Base-by-base conservation (phyloP, 1,140 invertebrate species). In the Sogatella furcifera region DNA sequence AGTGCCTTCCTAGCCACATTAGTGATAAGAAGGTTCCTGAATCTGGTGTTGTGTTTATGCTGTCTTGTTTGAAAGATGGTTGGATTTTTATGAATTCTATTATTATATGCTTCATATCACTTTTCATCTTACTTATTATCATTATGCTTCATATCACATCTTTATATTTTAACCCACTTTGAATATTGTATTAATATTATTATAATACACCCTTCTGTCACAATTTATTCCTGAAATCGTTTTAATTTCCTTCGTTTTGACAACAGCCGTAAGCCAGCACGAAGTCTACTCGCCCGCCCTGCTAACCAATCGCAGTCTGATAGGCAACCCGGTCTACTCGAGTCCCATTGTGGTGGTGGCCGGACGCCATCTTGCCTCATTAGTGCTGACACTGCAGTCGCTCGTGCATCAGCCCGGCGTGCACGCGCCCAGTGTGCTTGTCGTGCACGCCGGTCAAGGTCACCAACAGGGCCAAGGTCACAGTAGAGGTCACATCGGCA, bases 351-450 rank as follows among this genome's bases (percentile, higher is more conserved):
- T 78, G 41, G 70, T 80, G 9, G 68, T 80, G 19, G 73, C 72
- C 62, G 72, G 74, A 22, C 53, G 70, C 41, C 71, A 73, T 41
- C 70, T 73, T 41, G 70, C 73, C 52, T 71, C 71, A 41, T 63
- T 78, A 17, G 70, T 73, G 9, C 68, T 77, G 55, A 76, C 76
- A 38, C 62, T 80, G 28, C 74, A 79, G 66, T 77, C 77, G 11
- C 60, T 78, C 15, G 66, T 78, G 28, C 72, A 76, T 66, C 77
- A 78, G 60, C 76, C 78, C 21, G 78, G 78, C 14, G 69, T 80
- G 15, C 71, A 75, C 31, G 69, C 71, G 8, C 65, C 64, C 43
- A 68, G 62, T 63, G 63, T 71, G 41, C 62, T 67, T 52, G 66
- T 72, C 5, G 55, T 70, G 11, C 64, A 66, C 63, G 24, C 24